phyloP scores from a whole-genome alignment of 2,113 vertebrate species.

The Petroica traversi region DNA sequence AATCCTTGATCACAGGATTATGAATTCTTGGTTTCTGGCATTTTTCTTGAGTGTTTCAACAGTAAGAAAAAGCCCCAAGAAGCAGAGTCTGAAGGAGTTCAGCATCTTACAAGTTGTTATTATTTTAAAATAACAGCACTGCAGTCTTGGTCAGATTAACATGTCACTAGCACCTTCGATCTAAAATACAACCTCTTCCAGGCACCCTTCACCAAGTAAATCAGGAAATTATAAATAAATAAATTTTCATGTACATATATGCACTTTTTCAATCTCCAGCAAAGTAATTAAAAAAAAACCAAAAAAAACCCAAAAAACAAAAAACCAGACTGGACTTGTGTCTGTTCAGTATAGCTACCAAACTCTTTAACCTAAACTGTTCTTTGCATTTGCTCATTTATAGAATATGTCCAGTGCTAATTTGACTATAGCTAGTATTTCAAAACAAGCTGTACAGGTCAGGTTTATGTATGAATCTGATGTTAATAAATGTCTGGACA shows the following conservation, averaged over 20 bases:
- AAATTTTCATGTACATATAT: not conserved
- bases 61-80: not conserved
- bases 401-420: not conserved
- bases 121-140: slow-evolving; percentile 14
- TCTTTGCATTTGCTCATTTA: too few species aligned
- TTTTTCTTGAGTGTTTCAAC: slow-evolving; percentile 19
- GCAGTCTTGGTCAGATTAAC: not conserved
- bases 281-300: not conserved
- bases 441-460: not conserved
- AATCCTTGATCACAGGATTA: slow-evolving; percentile 27
- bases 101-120: not conserved
- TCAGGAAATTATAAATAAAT: not conserved
- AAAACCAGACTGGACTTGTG: too few species aligned
- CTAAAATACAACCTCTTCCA: not conserved
- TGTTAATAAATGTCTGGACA: not conserved
- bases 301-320: too few species aligned
- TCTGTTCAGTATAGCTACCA: not conserved
- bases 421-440: not conserved
- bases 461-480: not conserved
- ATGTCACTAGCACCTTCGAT: not conserved
- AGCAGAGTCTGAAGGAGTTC: not conserved
- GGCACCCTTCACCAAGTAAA: not conserved
- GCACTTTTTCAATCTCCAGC: not conserved
- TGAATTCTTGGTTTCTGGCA: slow-evolving; percentile 35
- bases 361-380: not conserved